Evolutionary conservation across 2,113 vertebrate genomes (phyloP).

Genomic region (Mobula hypostoma): DNA sequence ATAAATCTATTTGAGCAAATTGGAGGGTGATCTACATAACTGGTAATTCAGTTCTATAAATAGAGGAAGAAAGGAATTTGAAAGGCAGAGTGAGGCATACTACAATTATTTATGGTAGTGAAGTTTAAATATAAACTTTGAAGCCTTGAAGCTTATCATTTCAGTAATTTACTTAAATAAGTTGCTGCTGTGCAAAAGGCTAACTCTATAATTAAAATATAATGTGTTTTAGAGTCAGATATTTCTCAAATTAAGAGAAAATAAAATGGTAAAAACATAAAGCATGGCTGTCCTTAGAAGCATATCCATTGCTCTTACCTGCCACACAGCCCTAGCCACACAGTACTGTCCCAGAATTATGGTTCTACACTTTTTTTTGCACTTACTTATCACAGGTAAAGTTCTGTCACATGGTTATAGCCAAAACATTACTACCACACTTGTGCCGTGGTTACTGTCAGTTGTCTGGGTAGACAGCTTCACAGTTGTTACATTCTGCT

Average conservation of each 20-base stretch:
- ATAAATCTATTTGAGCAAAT: background rate
- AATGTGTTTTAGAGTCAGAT: too few relatives aligned
- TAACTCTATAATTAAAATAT: background rate
- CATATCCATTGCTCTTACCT: background rate
- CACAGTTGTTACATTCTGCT: too few relatives aligned
- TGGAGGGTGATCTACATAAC: background rate
- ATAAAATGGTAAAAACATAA: background rate
- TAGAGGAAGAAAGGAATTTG: background rate
- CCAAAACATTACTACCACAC: too few relatives aligned
- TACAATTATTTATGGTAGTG: background rate
- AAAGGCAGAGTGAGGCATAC: background rate
- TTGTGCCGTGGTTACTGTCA: too few relatives aligned
- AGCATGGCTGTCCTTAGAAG: too few relatives aligned
- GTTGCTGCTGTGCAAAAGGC: background rate
- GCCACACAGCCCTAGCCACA: too few relatives aligned
- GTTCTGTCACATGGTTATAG: too few relatives aligned
- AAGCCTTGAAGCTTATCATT: background rate
- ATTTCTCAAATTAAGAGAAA: too few relatives aligned
- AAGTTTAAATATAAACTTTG: background rate
- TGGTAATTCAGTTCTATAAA: background rate
- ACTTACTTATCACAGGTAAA: too few relatives aligned
- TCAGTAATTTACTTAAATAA: background rate
- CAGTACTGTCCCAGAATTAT: too few relatives aligned
- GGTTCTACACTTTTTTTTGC: too few relatives aligned
- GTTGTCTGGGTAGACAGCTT: too few relatives aligned